Base-by-base conservation (phyloP, 1,140 invertebrate species). In the Tetramorium simillimum region DNA sequence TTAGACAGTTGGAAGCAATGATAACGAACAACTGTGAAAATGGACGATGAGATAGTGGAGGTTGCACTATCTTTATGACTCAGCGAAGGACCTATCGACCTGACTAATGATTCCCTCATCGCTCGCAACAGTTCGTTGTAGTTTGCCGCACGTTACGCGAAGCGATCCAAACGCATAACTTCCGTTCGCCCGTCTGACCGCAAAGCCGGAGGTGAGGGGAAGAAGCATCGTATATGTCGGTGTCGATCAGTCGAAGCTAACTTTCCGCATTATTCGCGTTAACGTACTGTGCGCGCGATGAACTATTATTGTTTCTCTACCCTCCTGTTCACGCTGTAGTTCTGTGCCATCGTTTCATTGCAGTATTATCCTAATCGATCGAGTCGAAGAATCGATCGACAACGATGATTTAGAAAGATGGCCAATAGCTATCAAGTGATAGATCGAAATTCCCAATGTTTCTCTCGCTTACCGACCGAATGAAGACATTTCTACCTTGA, bases 141-240 rank as follows among this genome's bases (percentile, higher is more conserved):
- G 46, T 90, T 86, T 90, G 85, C 85, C 86, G 72, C 76, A 51
- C 65, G 81, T 91, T 87, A 72, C 89, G 75, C 85, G 58, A 87
- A 89, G 84, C 85, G 87, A 89, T 89, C 80, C 85, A 88, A 90
- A 90, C 87, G 81, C 90, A 91, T 91, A 92, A 92, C 88, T 92
- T 91, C 87, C 90, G 91, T 85, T 91, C 90, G 46, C 82, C 21
- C 65, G 85, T 46, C 90, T 76, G 43, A 90, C 89, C 89, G 76
- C 89, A 90, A 88, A 73, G 56, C 89, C 81, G 82, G 73, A 89
- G 89, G 89, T 78, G 89, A 88, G 21, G 67, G 65, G 53, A 72
- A 72, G 60, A 72, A 82, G 28, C 70, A 63, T 58, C 72, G 86
- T 73, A 82, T 87, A 90, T 81, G 89, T 88, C 89, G 67, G 76